phyloP scores from a whole-genome alignment of 2,797 vertebrate genomes.

The Scolopax bukidnonensis region DNA sequence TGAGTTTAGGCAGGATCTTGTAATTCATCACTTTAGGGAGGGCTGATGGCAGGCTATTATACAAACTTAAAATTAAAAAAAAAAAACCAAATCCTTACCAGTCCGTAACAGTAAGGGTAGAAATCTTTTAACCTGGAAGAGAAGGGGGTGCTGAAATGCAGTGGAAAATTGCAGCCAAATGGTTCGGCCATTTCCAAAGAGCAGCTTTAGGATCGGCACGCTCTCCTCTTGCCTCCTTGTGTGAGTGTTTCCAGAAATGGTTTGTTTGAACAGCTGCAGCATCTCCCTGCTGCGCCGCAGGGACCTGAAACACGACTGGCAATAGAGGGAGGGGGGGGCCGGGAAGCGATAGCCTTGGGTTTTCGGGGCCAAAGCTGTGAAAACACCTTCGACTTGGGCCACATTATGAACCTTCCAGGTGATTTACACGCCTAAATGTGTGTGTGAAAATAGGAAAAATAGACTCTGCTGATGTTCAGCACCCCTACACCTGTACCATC shows the following conservation, averaged over 20 bases:
- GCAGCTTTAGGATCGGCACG: background rate
- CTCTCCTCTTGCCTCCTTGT: background rate
- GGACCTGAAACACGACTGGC: background rate
- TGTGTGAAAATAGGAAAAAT: background rate
- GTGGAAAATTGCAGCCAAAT: conserved; percentile 9
- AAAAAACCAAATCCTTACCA: accelerated
- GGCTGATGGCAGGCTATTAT: background rate
- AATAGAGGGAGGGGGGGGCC: background rate
- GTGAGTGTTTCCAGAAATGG: conserved; percentile 26
- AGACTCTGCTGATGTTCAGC: background rate
- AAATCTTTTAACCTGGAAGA: background rate
- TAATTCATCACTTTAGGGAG: background rate
- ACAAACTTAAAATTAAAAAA: background rate
- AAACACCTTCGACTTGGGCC: background rate
- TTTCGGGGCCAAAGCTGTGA: background rate
- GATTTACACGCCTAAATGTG: background rate
- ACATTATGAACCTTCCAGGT: background rate
- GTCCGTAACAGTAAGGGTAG: background rate
- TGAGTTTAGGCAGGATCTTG: background rate
- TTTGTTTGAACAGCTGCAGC: conserved; percentile 58
- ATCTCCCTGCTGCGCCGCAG: background rate
- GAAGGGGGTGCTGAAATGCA: background rate
- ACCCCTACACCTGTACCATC: background rate
- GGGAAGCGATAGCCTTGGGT: background rate
- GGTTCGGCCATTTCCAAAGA: background rate